phyloP scores from a whole-genome alignment of 2,888 invertebrate genomes.

The Clitarchus hookeri region DNA sequence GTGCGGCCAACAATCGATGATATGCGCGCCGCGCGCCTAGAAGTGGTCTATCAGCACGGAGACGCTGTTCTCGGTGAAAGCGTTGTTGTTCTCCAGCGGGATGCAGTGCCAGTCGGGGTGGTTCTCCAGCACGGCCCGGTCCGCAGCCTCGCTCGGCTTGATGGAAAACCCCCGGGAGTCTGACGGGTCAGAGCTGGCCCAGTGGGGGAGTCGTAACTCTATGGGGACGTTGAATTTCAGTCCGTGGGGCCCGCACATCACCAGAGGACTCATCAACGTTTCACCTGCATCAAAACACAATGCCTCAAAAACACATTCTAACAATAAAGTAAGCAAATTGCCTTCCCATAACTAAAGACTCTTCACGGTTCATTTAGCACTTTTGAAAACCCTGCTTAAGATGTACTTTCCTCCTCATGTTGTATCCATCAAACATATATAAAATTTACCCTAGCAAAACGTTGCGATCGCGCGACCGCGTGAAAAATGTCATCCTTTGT shows the following conservation, averaged over 20 bases:
- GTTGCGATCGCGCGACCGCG: too few species aligned
- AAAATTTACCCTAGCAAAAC: too few species aligned
- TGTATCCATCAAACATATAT: too few species aligned
- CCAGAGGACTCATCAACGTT: constrained; percentile 90
- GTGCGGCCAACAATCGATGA: too few species aligned
- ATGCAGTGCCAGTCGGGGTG: constrained; percentile 77
- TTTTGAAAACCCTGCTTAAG: too few species aligned
- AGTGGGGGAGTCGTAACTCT: constrained; percentile 88
- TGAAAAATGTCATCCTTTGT: too few species aligned
- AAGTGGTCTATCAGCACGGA: constrained; percentile 93
- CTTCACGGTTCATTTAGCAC: too few species aligned
- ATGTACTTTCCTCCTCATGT: too few species aligned
- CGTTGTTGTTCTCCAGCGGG: constrained; percentile 83
- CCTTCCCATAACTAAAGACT: too few species aligned
- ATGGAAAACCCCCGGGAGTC: constrained; percentile 76
- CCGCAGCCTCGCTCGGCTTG: constrained; percentile 75
- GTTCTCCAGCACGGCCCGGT: background rate
- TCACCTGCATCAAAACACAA: constrained; percentile 69
- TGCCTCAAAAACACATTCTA: background rate
- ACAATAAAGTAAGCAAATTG: too few species aligned
- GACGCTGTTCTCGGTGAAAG: constrained; percentile 79
- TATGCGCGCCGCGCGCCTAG: constrained; percentile 52
- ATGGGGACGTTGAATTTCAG: constrained; percentile 87
- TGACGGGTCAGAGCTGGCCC: constrained; percentile 68
- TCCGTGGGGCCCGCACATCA: constrained; percentile 95